Conservation (phyloP, 1,140 invertebrate genomes). For the Apis florea region DNA sequence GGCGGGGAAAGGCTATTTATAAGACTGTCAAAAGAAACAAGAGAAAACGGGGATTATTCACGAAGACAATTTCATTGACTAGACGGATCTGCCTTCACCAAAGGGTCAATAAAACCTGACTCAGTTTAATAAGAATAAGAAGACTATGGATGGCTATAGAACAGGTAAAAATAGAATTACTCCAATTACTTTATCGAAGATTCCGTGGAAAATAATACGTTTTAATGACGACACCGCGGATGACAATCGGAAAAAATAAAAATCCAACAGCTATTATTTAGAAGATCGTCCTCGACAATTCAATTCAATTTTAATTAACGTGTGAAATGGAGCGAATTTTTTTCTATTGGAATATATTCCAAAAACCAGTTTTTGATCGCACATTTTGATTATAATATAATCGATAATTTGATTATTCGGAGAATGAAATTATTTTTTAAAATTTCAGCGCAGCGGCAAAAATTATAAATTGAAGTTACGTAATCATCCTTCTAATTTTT, state of each 20-base stretch:
- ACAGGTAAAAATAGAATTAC: slow-evolving; percentile 40
- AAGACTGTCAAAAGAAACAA: neutral
- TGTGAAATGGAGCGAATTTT: neutral
- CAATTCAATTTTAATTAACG: slow-evolving; percentile 26
- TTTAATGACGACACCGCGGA: slow-evolving; percentile 24
- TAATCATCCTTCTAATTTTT: too few relatives aligned
- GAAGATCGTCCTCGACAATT: neutral
- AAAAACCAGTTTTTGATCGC: too few relatives aligned
- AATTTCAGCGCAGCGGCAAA: too few relatives aligned
- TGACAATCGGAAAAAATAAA: neutral
- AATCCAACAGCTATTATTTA: slow-evolving; percentile 17
- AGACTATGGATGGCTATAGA: slow-evolving; percentile 48
- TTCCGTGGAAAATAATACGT: slow-evolving; percentile 35
- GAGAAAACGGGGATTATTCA: neutral
- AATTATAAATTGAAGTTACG: too few relatives aligned
- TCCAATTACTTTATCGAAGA: slow-evolving; percentile 35
- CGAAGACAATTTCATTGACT: slow-evolving; percentile 26
- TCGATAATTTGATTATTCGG: too few relatives aligned
- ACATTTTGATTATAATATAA: too few relatives aligned
- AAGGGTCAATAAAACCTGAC: slow-evolving; percentile 44
- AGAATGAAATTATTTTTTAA: too few relatives aligned
- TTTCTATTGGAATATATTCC: neutral
- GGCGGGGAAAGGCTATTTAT: slow-evolving; percentile 3
- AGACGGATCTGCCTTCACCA: slow-evolving; percentile 28
- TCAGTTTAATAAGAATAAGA: slow-evolving; percentile 45